Evolutionary conservation across 2,113 vertebrate species (phyloP).

Genomic region (Tenrec ecaudatus): DNA sequence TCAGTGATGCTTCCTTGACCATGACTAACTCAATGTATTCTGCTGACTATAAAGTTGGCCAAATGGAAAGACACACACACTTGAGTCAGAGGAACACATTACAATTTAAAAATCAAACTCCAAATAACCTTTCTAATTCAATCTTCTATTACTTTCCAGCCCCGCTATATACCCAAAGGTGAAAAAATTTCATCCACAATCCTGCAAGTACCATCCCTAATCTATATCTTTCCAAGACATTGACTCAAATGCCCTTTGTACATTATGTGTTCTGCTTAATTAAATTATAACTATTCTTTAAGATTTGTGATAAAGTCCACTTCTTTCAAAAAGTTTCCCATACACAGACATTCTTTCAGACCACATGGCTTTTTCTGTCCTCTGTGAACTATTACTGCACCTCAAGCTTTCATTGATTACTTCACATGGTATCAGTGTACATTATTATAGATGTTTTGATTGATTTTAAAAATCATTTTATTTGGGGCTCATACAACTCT

Average conservation of each 20-base stretch:
- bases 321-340: not conserved
- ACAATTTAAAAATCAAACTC: not conserved
- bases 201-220: not conserved
- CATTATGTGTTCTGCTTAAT: not conserved
- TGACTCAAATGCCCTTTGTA: not conserved
- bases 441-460: not conserved
- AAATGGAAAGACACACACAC: not conserved
- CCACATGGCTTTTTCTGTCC: not conserved
- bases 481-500: no score
- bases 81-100: not conserved
- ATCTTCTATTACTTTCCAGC: not conserved
- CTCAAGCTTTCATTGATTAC: conserved; percentile 5
- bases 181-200: not conserved
- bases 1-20: no score
- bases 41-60: not conserved
- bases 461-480: no score
- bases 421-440: not conserved
- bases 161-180: not conserved
- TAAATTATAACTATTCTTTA: not conserved
- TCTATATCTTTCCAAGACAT: not conserved
- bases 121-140: not conserved
- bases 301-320: not conserved
- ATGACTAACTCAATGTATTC: not conserved
- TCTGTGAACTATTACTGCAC: not conserved
- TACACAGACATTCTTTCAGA: not conserved